phyloP scores from a whole-genome alignment of 2,113 vertebrate genomes.

The Melanostigma gelatinosum region DNA sequence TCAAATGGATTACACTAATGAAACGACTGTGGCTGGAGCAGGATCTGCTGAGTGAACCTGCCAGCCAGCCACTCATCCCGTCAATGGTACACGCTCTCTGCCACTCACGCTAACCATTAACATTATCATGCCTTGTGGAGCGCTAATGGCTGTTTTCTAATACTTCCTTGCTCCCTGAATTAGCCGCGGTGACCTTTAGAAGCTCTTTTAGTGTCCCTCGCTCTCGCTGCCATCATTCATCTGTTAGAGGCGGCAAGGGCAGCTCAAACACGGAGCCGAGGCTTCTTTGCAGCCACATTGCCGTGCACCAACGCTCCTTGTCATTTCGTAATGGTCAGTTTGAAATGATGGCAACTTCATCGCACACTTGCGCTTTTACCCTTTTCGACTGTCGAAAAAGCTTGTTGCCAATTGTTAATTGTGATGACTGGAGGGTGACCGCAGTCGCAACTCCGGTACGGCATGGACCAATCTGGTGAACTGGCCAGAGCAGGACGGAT shows the following conservation, averaged over 20 bases:
- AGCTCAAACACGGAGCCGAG: conserved; percentile 55
- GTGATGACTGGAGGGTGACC: not conserved
- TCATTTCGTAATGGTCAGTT: conserved; percentile 39
- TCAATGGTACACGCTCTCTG: conserved; percentile 40
- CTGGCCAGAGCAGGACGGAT: conserved; percentile 5
- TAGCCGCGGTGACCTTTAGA: conserved; percentile 64
- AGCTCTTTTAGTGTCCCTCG: conserved; percentile 53
- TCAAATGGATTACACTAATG: conserved; percentile 33
- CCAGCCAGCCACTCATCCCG: conserved; percentile 23
- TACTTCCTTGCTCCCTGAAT: conserved; percentile 60
- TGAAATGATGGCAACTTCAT: conserved; percentile 37
- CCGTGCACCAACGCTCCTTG: conserved; percentile 22
- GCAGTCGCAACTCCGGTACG: conserved; percentile 1
- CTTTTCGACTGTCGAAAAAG: conserved; percentile 20
- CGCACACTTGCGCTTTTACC: not conserved
- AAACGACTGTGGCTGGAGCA: conserved; percentile 35
- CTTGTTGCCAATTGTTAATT: conserved; percentile 21
- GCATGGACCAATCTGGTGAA: not conserved
- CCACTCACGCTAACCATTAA: conserved; percentile 53
- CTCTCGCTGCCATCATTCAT: conserved; percentile 39
- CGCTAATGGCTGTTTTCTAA: conserved; percentile 63
- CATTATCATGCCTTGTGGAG: conserved; percentile 55
- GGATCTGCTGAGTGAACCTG: conserved; percentile 42
- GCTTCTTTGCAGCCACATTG: conserved; percentile 24
- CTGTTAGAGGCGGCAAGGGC: conserved; percentile 21